Conservation (phyloP, 2,888 invertebrate genomes). For the Elysia crispata region DNA sequence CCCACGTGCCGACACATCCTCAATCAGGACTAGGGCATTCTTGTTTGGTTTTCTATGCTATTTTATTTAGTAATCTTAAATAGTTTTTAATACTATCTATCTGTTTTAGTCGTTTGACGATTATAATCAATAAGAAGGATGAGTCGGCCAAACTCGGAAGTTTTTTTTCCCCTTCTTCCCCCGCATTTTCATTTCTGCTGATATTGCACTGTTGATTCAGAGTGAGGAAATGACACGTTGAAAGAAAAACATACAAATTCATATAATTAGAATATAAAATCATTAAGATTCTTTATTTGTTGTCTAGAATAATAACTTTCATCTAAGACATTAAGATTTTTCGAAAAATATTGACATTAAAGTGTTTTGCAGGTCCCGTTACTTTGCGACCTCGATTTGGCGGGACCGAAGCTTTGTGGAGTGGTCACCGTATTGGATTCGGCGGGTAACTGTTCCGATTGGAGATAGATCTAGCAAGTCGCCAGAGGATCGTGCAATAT, state of each 20-base stretch:
- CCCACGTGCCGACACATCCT: conserved; percentile 36
- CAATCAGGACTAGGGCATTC: background rate
- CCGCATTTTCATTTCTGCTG: conserved; percentile 40
- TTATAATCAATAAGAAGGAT: too few species aligned
- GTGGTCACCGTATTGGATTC: conserved; percentile 29
- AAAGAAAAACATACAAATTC: conserved; percentile 20
- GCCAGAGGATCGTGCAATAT: conserved; percentile 7
- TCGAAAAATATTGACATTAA: background rate
- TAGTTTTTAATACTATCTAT: too few species aligned
- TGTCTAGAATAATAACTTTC: background rate
- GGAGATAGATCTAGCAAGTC: background rate
- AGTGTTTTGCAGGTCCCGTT: conserved; percentile 24
- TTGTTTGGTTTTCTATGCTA: background rate
- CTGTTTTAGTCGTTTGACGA: too few species aligned
- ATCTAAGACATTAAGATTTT: background rate
- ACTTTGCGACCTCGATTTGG: conserved; percentile 45
- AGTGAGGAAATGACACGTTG: conserved; percentile 1
- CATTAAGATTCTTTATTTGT: background rate
- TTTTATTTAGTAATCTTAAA: too few species aligned
- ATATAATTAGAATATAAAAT: background rate
- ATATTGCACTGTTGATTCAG: conserved; percentile 27
- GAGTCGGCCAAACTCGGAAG: conserved; percentile 42
- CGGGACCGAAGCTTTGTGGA: conserved; percentile 45
- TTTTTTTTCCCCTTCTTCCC: conserved; percentile 23
- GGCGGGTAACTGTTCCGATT: conserved; percentile 37